These are phyloP conservation scores for Tolypeutes matacus DNA, from an alignment of 2,797 vertebrate species.

Conservation along the genomic window DNA sequence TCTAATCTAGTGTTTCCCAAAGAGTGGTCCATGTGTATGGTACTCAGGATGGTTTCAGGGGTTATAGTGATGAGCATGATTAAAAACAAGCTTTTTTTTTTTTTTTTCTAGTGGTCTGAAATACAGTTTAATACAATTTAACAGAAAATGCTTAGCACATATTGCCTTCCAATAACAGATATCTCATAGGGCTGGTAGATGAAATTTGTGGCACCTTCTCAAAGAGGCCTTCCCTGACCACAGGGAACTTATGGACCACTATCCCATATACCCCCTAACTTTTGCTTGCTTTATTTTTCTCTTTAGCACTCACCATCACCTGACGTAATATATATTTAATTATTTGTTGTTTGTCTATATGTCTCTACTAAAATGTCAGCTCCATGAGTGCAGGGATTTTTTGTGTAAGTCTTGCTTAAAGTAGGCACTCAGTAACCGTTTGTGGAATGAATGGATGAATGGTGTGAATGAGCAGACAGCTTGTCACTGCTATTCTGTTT, in stretches of 20 bases:
- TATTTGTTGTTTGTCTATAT: neutral
- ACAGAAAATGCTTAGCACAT: slow-evolving; percentile 21
- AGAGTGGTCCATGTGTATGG: neutral
- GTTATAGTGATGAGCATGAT: slow-evolving; percentile 14
- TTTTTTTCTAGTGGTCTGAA: neutral
- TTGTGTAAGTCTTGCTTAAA: slow-evolving; percentile 24
- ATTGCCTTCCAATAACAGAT: neutral
- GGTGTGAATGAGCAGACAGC: neutral
- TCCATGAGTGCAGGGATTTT: neutral
- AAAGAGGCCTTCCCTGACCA: neutral
- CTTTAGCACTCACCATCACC: neutral
- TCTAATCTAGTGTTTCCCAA: slow-evolving; percentile 4
- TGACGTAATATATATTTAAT: neutral
- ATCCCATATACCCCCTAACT: neutral
- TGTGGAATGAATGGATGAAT: slow-evolving; percentile 17
- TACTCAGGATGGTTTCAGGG: neutral
- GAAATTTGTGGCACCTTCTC: neutral
- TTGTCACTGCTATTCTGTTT: neutral
- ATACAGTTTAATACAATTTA: slow-evolving; percentile 34
- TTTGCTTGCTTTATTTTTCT: neutral
- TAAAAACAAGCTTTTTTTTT: no score
- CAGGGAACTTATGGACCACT: neutral
- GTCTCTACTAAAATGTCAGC: slow-evolving; percentile 20
- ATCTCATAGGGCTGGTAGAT: neutral
- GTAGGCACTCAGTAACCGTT: neutral